Evolutionary conservation across 2,797 vertebrate genomes (phyloP).

Genomic region (Falco naumanni): DNA sequence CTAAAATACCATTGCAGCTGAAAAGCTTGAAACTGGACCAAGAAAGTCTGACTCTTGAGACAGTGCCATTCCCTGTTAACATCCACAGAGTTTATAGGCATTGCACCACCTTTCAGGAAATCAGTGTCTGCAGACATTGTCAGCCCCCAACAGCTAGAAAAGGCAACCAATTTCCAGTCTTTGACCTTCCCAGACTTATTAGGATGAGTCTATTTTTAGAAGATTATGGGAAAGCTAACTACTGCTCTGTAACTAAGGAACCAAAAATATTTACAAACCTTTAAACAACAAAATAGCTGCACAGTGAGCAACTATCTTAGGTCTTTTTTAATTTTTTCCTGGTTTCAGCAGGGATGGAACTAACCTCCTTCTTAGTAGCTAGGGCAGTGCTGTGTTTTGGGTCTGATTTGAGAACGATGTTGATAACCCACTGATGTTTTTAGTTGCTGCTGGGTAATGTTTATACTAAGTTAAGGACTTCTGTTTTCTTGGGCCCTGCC

Average conservation of each 20-base stretch:
- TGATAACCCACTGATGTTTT: too few species aligned
- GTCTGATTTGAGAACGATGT: too few species aligned
- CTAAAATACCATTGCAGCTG: neutral
- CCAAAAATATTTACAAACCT: slow-evolving; percentile 8
- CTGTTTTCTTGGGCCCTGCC: too few species aligned
- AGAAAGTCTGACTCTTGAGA: neutral
- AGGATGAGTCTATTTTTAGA: neutral
- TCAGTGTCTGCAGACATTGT: neutral
- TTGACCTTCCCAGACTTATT: neutral
- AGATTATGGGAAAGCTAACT: neutral
- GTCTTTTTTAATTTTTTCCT: neutral
- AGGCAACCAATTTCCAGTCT: neutral
- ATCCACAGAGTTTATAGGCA: neutral
- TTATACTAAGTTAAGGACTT: too few species aligned
- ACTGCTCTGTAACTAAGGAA: slow-evolving; percentile 20
- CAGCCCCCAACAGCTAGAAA: neutral
- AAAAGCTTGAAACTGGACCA: neutral
- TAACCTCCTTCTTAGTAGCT: too few species aligned
- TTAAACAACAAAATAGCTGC: slow-evolving; percentile 21
- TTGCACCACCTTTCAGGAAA: neutral
- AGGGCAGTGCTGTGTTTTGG: too few species aligned
- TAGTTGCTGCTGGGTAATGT: too few species aligned
- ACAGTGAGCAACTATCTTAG: neutral
- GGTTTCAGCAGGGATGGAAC: too few species aligned
- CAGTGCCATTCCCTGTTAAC: neutral